phyloP scores from a whole-genome alignment of 2,797 vertebrate genomes.

The Gephyroberyx darwinii region DNA sequence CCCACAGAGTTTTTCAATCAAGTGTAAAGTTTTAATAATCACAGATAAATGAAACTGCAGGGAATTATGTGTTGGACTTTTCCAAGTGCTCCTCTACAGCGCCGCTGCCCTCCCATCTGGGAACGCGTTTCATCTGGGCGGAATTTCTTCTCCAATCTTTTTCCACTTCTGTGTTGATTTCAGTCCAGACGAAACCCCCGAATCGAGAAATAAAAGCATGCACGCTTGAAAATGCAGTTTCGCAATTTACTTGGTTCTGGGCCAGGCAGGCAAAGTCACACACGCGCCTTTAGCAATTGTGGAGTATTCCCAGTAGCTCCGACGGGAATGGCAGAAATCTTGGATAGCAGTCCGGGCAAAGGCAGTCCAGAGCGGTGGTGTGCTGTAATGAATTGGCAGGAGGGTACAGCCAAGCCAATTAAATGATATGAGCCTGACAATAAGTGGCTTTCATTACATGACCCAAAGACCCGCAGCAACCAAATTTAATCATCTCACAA shows the following conservation, averaged over 20 bases:
- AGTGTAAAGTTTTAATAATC: constrained; percentile 66
- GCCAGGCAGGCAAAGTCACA: constrained; percentile 1
- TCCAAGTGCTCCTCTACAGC: constrained; percentile 26
- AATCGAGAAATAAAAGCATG: no score
- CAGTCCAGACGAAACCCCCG: not conserved
- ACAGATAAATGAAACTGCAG: constrained; percentile 48
- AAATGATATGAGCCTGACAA: constrained; percentile 68
- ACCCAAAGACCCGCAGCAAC: constrained; percentile 53
- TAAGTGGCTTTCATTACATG: constrained; percentile 64
- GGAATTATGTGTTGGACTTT: constrained; percentile 34
- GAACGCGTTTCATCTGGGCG: constrained; percentile 21
- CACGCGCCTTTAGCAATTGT: constrained; percentile 4
- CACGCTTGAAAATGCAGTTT: not conserved
- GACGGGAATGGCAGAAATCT: constrained; percentile 32
- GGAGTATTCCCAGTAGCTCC: constrained; percentile 38
- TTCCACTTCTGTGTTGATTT: not conserved
- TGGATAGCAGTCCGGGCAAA: constrained; percentile 33
- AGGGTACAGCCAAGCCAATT: constrained; percentile 59
- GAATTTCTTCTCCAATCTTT: not conserved
- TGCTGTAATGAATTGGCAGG: constrained; percentile 47
- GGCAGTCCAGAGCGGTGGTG: constrained; percentile 23
- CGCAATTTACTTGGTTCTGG: not conserved
- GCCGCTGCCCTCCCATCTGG: constrained; percentile 38
- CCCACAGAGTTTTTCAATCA: constrained; percentile 66
- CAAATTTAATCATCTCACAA: constrained; percentile 60